Base-by-base conservation (phyloP, 2,113 vertebrate genomes). In the Clarias batrachus region DNA sequence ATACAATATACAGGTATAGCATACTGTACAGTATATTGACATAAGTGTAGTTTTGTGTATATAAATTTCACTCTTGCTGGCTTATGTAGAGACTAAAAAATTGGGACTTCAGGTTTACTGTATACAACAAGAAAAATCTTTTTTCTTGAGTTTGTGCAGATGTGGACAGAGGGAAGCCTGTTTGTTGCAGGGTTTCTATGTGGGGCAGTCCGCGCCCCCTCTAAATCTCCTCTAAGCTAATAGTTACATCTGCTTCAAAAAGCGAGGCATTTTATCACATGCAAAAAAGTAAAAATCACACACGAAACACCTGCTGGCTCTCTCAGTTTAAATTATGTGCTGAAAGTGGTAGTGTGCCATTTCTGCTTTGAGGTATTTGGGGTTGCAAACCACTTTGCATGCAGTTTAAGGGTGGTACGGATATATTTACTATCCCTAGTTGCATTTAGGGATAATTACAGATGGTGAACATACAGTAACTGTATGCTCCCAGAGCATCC, bases 381-480 rank as follows among this genome's bases (percentile, higher is more conserved):
- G 63, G 81, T 60, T 78, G 27, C 48, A 52, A 81, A 85, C 70
- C 56, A 56, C n/a, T 60, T 87, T 83, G 80, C 81, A 90, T 86
- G 79, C 70, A 84, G 88, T 62, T 87, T 78, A 56, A 27, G 37
- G 65, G 48, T 16, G n/a, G 48, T 77, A 77, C 16, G 13, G 48
- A 13, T 77, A 48, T 73, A 73, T 76, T 68, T 37, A 76, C n/a
- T 56, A 60, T 76, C 73, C 78, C 87, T 90, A 66, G 82, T 90
- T 82, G 87, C 78, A 88, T 59, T 52, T 77, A 70, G 17, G 63
- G 83, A 6, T 90, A 91, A 92, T 90, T 92, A 90, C n/a, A 90
- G 30, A 37, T 70, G 80, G 85, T 48, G 90, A 68, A 86, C 88
- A 88, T 54, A n/a, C n/a, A n/a, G n/a, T n/a, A 57, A 89, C 83